Percentiles rank a stretch among this genome's conserved stretches.
Evolutionary conservation across 1,140 invertebrate species (phyloP).

Genomic region (Musca domestica): DNA sequence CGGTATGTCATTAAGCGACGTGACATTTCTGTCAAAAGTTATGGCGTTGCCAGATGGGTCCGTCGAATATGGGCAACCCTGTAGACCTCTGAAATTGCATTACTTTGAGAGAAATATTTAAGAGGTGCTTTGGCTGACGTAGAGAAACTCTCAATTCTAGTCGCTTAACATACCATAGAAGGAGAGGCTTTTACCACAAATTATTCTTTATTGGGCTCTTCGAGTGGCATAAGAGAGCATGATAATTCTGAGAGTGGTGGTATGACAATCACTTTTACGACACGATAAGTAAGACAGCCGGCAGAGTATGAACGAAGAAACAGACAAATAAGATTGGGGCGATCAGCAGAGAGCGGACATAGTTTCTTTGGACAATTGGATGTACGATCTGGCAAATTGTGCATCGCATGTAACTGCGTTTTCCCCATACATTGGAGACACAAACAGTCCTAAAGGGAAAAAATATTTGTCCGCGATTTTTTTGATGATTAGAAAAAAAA

Average conservation of each 20-base stretch:
- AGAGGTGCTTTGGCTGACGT: conserved; percentile 25
- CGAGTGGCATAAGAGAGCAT: conserved; percentile 27
- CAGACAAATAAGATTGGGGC: too few relatives aligned
- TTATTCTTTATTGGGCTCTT: conserved; percentile 41
- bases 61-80: too few relatives aligned
- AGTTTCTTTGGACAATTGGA: conserved; percentile 1
- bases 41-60: too few relatives aligned
- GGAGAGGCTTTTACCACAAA: conserved; percentile 37
- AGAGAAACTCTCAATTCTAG: conserved; percentile 30
- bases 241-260: conserved; percentile 22
- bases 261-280: too few relatives aligned
- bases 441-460: background rate
- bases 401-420: background rate
- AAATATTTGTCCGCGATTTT: background rate
- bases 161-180: conserved; percentile 33
- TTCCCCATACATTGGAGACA: background rate
- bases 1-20: too few relatives aligned
- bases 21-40: too few relatives aligned
- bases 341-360: background rate
- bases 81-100: too few relatives aligned
- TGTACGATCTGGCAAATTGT: background rate
- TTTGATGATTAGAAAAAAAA: background rate
- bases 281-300: too few relatives aligned
- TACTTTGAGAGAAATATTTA: conserved; percentile 15
- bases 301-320: too few relatives aligned